Percentiles rank a stretch among this genome's conserved stretches.
These are phyloP conservation scores for Cephus pulcher DNA, from an alignment of 2,888 invertebrate genomes.

Conservation along the genomic window DNA sequence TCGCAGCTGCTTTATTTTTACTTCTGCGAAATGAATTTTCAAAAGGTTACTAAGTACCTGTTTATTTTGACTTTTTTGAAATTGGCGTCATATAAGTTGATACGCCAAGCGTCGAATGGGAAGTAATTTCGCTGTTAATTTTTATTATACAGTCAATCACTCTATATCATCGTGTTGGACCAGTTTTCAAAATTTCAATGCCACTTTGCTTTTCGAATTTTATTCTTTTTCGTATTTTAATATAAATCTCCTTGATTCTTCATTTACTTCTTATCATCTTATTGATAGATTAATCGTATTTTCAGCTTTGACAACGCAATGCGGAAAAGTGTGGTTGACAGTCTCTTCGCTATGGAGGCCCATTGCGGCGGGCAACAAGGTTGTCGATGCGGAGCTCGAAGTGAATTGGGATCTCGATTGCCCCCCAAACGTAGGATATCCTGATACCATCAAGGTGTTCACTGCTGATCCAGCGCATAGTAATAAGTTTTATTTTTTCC, in stretches of 20 bases:
- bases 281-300: slow-evolving; percentile 2
- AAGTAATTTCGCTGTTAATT: neutral
- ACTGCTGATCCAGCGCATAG: slow-evolving; percentile 54
- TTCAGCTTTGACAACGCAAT: slow-evolving; percentile 52
- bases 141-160: neutral
- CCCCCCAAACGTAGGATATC: slow-evolving; percentile 42
- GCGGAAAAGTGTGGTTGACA: slow-evolving; percentile 69
- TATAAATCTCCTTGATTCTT: too few relatives aligned
- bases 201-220: too few relatives aligned
- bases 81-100: too few relatives aligned
- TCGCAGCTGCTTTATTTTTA: neutral
- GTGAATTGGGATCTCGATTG: slow-evolving; percentile 69
- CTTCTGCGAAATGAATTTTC: neutral
- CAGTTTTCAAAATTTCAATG: neutral
- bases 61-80: neutral
- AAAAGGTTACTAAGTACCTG: neutral
- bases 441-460: slow-evolving; percentile 62
- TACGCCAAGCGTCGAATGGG: too few relatives aligned
- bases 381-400: slow-evolving; percentile 68
- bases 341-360: slow-evolving; percentile 67
- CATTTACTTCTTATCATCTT: too few relatives aligned
- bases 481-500: slow-evolving; percentile 31
- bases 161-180: neutral
- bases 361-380: slow-evolving; percentile 48
- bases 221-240: too few relatives aligned